Evolutionary conservation across 2,113 vertebrate species (phyloP), one percentile per base, ranked within the genome.

Genomic region (Corythoichthys haematopterus): DNA sequence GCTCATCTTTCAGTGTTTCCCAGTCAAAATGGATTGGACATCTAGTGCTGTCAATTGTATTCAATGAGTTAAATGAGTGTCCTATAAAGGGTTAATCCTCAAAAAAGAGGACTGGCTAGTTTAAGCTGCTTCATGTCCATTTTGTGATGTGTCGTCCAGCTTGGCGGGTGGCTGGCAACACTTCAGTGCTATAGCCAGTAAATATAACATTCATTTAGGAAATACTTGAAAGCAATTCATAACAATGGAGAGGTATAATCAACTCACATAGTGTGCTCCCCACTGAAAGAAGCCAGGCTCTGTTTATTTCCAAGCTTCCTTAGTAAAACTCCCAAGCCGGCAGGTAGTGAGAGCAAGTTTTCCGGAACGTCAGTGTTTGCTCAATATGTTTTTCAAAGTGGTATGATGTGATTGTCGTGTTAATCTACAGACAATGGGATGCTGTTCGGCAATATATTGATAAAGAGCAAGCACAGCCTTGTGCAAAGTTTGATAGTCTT

Each of bases 231-330:
- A 71, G 77, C 77, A 73, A 85, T 86, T 82, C 85, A 86, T 84
- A 88, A 88, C 85, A 89, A 89, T 85, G 84, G 80, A 79, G 79
- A 76, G 80, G 59, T 80, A 73, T 83, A 85, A 89, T 85, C 68
- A 82, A 81, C 84, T 80, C 76, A 74, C 72, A n/a, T 6, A 50
- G 72, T 20, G 15, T 47, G 61, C 74, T 60, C 75, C 68, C 56
- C 60, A 46, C 60, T 80, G 80, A 76, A 80, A 61, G 66, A 64
- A 64, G 68, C 57, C 77, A 73, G 75, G 74, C 66, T 66, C 64
- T 88, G 88, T 87, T 89, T 89, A 89, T 82, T 74, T 83, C 72
- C 70, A 68, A 45, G 75, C 85, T 89, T 90, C 88, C 87, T 80
- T 52, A 67, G 52, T 55, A 55, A 71, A 78, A 40, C 81, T 74